A percentile compares a stretch with the other conserved stretches of the same genome.
Evolutionary conservation across 1,140 invertebrate species (phyloP).

Genomic region (Drosophila miranda): DNA sequence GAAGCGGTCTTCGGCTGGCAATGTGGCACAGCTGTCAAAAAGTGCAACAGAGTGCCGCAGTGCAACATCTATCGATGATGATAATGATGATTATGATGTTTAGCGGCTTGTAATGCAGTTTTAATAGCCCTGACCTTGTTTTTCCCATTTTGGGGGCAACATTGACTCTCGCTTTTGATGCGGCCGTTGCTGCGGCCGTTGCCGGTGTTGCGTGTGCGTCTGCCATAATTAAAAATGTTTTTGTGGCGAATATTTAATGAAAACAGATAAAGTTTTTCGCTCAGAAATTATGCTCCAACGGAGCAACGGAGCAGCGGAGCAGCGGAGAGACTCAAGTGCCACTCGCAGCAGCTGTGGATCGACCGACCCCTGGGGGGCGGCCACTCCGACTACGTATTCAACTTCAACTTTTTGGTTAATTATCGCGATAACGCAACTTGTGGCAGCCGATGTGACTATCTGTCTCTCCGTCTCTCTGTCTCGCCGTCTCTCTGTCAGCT

Average conservation of each 20-base stretch:
- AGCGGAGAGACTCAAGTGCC: neutral
- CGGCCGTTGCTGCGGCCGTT: conserved; percentile 1
- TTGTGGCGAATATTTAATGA: conserved; percentile 65
- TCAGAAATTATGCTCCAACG: neutral
- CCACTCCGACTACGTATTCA: conserved; percentile 30
- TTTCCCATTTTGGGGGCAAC: conserved; percentile 18
- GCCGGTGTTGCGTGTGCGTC: conserved; percentile 47
- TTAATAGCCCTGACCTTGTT: conserved; percentile 70
- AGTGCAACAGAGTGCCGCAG: conserved; percentile 19
- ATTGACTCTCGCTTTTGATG: conserved; percentile 28
- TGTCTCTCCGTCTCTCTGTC: neutral
- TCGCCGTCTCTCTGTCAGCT: conserved; percentile 7
- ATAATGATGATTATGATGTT: no score
- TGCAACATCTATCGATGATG: conserved; percentile 34
- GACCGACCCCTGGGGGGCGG: conserved; percentile 25
- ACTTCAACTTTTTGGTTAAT: conserved; percentile 56
- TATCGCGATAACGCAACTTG: conserved; percentile 61
- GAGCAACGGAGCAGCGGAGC: no score
- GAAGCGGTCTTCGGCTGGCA: neutral
- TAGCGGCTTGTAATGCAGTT: conserved; percentile 44
- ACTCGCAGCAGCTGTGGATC: conserved; percentile 21
- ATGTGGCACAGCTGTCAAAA: conserved; percentile 64
- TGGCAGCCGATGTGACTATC: conserved; percentile 23
- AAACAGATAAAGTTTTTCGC: conserved; percentile 40
- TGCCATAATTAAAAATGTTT: conserved; percentile 69